Evolutionary conservation across 1,140 invertebrate species (phyloP).

Genomic region (Bilobella aurantiaca): DNA sequence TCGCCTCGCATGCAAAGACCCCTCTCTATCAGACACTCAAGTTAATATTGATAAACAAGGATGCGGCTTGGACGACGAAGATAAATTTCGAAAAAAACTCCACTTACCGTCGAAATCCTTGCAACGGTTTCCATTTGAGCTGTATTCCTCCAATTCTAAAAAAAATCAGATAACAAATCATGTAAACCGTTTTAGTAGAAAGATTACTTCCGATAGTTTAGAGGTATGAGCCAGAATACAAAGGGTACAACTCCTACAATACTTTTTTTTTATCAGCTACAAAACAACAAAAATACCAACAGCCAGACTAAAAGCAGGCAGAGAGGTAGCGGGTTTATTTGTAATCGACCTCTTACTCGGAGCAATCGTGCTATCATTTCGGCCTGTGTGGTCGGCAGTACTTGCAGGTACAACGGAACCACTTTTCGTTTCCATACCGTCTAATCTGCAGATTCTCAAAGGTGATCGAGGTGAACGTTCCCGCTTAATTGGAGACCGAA

Average conservation of each 20-base stretch:
- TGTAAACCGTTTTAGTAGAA: not conserved
- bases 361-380: not conserved
- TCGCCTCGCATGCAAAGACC: constrained; percentile 92
- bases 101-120: constrained; percentile 46
- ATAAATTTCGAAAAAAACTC: not conserved
- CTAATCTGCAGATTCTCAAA: not conserved
- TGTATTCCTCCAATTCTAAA: constrained; percentile 14
- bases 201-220: not conserved
- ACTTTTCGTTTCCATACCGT: constrained; percentile 16
- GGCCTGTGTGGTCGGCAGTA: not conserved
- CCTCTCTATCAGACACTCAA: constrained; percentile 54
- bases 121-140: constrained; percentile 38
- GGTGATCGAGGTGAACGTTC: not conserved
- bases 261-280: not conserved
- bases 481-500: not conserved
- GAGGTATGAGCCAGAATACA: not conserved
- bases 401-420: not conserved
- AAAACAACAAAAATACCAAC: not conserved
- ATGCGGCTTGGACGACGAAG: not conserved
- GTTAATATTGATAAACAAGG: not conserved
- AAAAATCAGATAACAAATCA: constrained; percentile 10
- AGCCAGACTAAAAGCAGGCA: not conserved
- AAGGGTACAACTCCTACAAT: not conserved
- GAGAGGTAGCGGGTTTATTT: not conserved
- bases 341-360: not conserved